Evolutionary conservation across 2,888 invertebrate species (phyloP), one percentile per base, ranked within the genome.

Genomic region (Blastobasis adustella): DNA sequence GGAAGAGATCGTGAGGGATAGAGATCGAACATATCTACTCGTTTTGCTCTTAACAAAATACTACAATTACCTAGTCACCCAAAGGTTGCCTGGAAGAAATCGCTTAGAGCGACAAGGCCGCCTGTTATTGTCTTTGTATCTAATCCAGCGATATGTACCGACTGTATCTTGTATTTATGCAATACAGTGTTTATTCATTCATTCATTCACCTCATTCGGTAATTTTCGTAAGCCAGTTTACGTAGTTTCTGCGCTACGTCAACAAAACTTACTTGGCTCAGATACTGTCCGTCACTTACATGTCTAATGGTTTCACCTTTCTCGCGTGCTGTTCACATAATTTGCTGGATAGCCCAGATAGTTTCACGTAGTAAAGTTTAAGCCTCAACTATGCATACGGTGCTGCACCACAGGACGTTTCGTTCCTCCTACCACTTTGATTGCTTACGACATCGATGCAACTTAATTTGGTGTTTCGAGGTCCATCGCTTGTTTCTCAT

Each of bases 291-390:
- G 40, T 40, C 7, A 8, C 6, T 40, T 40, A 40, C 1, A 40
- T 40, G 6, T 40, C 40, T 9, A 40, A 9, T 9, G 6, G 6
- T 40, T 8, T 40, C 40, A 6, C 7, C 6, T 40, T 8, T 61
- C 57, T 63, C 53, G 61, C 61, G 63, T 63, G 62, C 57, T 64
- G 62, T 62, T 65, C 63, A 67, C 61, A 67, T 71, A 70, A 71
- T 68, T 67, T 63, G 58, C 64, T 61, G 62, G 65, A 63, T 56
- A 59, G 54, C 60, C 59, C 56, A 64, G 65, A 71, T 66, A 65
- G 58, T 65, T 67, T 61, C 61, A 49, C 55, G 54, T 54, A 56
- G 53, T 57, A 53, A 60, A 66, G 55, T 66, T 67, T 62, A 62
- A 67, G 53, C 60, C 57, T 60, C 58, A 59, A 56, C 58, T 56